phyloP scores from a whole-genome alignment of 2,888 invertebrate species.

The Dryomyza anilis region DNA sequence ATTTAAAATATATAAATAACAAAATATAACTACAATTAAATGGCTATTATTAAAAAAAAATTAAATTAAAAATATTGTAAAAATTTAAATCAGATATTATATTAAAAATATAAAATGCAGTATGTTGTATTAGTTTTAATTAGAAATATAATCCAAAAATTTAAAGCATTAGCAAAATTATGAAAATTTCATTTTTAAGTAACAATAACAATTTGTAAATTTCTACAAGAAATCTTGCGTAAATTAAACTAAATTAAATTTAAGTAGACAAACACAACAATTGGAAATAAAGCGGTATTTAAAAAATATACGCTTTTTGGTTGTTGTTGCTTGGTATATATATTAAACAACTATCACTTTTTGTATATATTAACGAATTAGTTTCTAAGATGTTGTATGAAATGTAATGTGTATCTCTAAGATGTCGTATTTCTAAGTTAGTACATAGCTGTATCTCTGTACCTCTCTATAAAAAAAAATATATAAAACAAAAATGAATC shows the following conservation, averaged over 20 bases:
- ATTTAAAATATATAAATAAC: slow-evolving; percentile 13
- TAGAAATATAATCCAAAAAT: not conserved
- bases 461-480: slow-evolving; percentile 14
- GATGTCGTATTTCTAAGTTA: no score
- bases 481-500: not conserved
- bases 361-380: slow-evolving; percentile 16
- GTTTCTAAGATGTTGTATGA: no score
- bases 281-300: slow-evolving; percentile 28
- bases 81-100: no score
- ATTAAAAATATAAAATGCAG: no score
- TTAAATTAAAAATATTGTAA: no score
- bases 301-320: slow-evolving; percentile 16
- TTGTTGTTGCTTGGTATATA: no score
- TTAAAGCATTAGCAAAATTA: not conserved
- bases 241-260: slow-evolving; percentile 49
- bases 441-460: slow-evolving; percentile 28
- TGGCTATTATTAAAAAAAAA: no score
- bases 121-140: not conserved
- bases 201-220: slow-evolving; percentile 17
- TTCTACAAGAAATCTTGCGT: slow-evolving; percentile 42
- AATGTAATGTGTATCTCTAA: slow-evolving; percentile 10
- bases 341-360: no score
- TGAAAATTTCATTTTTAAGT: slow-evolving; percentile 27
- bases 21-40: no score
- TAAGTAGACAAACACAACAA: slow-evolving; percentile 40